Evolutionary conservation across 2,888 invertebrate species (phyloP), one percentile per base, ranked within the genome.

Genomic region (Tetrapedia diversipes): DNA sequence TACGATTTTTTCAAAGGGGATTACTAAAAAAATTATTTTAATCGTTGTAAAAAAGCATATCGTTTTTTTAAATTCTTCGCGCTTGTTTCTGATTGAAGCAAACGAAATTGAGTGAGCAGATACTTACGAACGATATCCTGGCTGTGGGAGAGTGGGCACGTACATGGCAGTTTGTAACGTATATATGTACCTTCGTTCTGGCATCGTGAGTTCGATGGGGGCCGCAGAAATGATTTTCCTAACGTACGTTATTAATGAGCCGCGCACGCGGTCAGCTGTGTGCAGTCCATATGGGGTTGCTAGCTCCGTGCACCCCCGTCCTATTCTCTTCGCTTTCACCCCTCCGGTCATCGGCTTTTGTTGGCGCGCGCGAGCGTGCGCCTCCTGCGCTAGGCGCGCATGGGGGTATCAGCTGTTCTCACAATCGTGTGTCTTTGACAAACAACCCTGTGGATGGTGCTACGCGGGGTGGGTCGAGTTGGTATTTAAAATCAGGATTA

Each of bases 161-260:
- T 32, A 59, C 59, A 61, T 10, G 24, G 76, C 70, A n/a, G n/a
- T 73, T 82, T 37, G 72, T 82, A 85, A 85, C 85, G 86, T 85
- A 79, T 8, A 8, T 22, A 56, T 72, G 69, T 45, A 1, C 14
- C 39, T 22, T 81, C 47, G 80, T 24, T 69, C 34, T 68, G 45
- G 78, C 29, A 49, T 22, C 29, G 56, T 43, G n/a, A 41, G 63
- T 41, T 16, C 53, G 39, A 81, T 83, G 76, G 82, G 83, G 86
- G 83, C 53, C n/a, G 60, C 41, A 29, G 66, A 66, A 76, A 43
- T 70, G 79, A 82, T 80, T 78, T 80, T 83, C 68, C 84, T 89
- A 91, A 91, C 91, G 91, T 89, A 91, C 86, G 89, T 90, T 90
- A 90, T 90, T 91, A 91, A 91, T 90, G 91, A 90, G 91, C 86